Base-by-base conservation (phyloP, 2,797 vertebrate species). In the Alcedo atthis region DNA sequence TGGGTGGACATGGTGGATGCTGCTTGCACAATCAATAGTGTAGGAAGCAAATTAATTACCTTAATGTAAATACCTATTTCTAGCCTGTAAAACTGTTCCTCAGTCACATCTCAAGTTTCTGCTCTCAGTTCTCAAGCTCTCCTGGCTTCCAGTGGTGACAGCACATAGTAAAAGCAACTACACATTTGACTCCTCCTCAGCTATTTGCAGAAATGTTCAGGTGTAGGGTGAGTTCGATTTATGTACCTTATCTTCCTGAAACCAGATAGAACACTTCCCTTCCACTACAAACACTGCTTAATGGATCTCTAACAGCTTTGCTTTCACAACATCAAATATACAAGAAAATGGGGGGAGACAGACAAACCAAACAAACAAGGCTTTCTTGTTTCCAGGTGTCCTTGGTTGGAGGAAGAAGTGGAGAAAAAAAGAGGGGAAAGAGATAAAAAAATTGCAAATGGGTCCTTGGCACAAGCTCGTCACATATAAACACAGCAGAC, bases 161-260 rank as follows among this genome's bases (percentile, higher is more conserved):
- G 8, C 77, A 77, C 19, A 2, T 1, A 64, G 88, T 71, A 92
- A 94, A 94, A 96, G 81, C 30, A 25, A 64, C 67, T 71, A 70
- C 73, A 18, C 51, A 89, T 90, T 95, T 92, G 85, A 77, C 67
- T 95, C 80, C 86, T 96, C 84, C 85, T 96, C 83, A 92, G 95
- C 84, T 97, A 85, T 97, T 97, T 96, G 80, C 96, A 96, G 95
- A 92, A 96, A 85, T 75, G 73, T 93, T 97, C 81, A 94, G 90
- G 94, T 95, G 85, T 63, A 86, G 77, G 90, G 92, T 54, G 68
- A 87, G 75, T 90, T 91, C 18, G 22, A 95, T 97, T 96, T 95
- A 95, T 96, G 94, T 92, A 69, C 92, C 93, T 98, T 97, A 97
- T 97, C 96, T 96, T 87, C 76, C 80, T 90, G 91, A 92, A 80